Conservation (phyloP, 2,113 vertebrate genomes). For the Mionectes macconnelli region DNA sequence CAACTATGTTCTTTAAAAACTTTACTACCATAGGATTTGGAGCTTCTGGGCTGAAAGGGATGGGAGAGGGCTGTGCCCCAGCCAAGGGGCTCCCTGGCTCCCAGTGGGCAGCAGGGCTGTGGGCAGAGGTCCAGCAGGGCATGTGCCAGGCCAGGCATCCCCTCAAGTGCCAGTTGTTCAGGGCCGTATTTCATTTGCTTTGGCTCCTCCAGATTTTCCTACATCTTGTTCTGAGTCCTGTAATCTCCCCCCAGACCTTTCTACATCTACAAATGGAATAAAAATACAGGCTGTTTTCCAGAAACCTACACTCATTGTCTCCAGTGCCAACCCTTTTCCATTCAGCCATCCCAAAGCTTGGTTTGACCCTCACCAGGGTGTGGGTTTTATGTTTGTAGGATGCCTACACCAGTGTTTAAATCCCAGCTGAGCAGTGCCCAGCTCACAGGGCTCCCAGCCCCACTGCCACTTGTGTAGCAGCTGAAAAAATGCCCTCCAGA, state of each 20-base stretch:
- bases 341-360: not conserved
- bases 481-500: not conserved
- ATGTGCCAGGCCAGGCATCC: not conserved
- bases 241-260: not conserved
- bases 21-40: not conserved
- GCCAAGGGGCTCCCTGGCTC: not conserved
- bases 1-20: not conserved
- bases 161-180: not conserved
- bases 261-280: not conserved
- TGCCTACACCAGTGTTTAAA: not conserved
- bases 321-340: not conserved
- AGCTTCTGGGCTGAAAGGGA: not conserved
- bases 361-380: not conserved
- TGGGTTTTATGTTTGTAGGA: not conserved
- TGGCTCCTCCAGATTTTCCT: not conserved
- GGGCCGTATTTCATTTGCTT: not conserved
- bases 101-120: accelerated
- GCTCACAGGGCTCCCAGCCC: not conserved
- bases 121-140: not conserved
- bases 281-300: not conserved
- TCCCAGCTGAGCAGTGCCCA: not conserved
- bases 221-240: accelerated
- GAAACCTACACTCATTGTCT: accelerated
- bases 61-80: not conserved
- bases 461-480: not conserved